phyloP scores from a whole-genome alignment of 2,797 vertebrate species.

The Eospalax fontanierii region DNA sequence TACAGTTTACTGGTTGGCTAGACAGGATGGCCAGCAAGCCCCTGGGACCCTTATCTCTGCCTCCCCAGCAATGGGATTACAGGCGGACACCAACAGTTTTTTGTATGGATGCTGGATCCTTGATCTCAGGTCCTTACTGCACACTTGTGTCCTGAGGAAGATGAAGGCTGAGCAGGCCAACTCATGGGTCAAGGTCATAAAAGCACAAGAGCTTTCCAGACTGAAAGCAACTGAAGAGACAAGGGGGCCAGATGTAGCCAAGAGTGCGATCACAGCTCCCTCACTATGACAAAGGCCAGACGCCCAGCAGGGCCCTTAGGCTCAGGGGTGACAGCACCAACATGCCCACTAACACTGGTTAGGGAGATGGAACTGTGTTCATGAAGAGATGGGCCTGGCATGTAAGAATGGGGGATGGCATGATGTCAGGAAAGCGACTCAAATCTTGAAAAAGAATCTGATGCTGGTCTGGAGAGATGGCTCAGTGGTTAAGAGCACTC shows the following conservation, averaged over 20 bases:
- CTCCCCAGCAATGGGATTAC: not conserved
- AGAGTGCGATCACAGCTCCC: not conserved
- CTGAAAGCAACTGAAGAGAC: not conserved
- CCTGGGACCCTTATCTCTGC: not conserved
- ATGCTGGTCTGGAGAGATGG: no score
- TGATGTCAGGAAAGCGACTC: not conserved
- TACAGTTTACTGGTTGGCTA: no score
- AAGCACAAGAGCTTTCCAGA: not conserved
- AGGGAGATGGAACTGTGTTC: not conserved
- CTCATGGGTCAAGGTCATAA: not conserved
- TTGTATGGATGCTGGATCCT: no score
- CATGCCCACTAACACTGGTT: not conserved
- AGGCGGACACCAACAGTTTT: not conserved
- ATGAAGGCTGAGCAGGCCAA: not conserved
- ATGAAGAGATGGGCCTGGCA: not conserved
- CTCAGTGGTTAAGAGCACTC: no score
- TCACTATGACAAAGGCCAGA: not conserved
- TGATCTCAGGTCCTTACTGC: no score
- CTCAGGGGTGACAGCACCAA: not conserved
- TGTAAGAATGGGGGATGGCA: not conserved
- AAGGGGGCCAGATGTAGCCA: no score
- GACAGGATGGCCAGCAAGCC: not conserved
- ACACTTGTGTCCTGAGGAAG: not conserved
- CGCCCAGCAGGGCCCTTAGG: not conserved
- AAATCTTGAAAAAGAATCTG: not conserved